Evolutionary conservation across 2,797 vertebrate species (phyloP).

Genomic region (Threskiornis aethiopicus): DNA sequence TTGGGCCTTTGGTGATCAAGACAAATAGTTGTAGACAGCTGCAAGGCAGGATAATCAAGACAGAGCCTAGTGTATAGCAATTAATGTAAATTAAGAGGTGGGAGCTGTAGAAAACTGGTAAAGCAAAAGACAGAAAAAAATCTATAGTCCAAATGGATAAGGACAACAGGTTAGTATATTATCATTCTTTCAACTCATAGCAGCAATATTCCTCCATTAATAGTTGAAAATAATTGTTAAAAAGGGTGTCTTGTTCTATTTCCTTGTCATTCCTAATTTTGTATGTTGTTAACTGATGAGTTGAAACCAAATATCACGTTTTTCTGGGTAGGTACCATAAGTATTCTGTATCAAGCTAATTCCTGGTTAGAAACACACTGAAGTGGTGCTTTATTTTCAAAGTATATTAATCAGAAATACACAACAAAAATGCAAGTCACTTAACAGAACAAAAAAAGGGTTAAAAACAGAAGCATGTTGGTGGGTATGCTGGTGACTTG

Average conservation of each 20-base stretch:
- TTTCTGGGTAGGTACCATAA: neutral
- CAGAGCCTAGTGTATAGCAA: neutral
- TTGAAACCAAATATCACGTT: neutral
- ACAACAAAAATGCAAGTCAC: neutral
- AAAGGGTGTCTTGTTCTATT: neutral
- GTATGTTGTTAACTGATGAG: neutral
- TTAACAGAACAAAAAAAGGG: neutral
- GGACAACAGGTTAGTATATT: neutral
- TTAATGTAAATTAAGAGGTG: neutral
- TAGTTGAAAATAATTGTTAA: neutral
- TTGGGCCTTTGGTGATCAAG: neutral
- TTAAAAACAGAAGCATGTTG: accelerated
- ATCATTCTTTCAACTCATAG: neutral
- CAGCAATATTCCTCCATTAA: neutral
- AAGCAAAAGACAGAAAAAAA: neutral
- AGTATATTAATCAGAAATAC: neutral
- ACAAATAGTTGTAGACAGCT: neutral
- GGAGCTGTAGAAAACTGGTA: neutral
- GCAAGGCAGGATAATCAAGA: neutral
- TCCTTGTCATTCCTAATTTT: neutral
- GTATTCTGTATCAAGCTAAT: neutral
- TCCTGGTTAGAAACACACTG: neutral
- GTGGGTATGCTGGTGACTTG: neutral
- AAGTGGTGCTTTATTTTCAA: neutral
- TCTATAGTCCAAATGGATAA: neutral